These are phyloP conservation scores for Hylaeus anthracinus DNA, from an alignment of 1,140 invertebrate species.

Conservation along the genomic window DNA sequence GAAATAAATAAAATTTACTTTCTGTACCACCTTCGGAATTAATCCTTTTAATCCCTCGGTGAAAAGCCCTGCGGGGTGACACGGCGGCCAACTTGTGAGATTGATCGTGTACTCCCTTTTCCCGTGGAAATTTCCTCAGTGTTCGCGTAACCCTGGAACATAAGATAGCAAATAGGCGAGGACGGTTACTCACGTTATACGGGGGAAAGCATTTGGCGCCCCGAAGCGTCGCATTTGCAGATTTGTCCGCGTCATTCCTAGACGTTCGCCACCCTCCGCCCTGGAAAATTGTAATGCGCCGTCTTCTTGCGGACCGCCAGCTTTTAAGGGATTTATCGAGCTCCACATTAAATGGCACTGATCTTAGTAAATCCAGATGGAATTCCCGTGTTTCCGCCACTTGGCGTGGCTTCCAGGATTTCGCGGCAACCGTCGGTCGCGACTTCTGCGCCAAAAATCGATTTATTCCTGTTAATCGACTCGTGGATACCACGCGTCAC, in stretches of 20 bases:
- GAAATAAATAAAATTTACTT: no score
- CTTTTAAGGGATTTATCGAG: slow-evolving; percentile 65
- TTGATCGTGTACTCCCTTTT: no score
- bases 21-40: no score
- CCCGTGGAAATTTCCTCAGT: no score
- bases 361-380: slow-evolving; percentile 69
- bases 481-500: slow-evolving; percentile 17
- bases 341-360: slow-evolving; percentile 61
- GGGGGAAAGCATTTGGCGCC: slow-evolving; percentile 49
- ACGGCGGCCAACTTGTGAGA: no score
- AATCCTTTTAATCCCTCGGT: no score
- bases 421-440: slow-evolving; percentile 31
- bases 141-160: no score
- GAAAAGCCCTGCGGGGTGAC: no score
- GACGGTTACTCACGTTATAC: slow-evolving; percentile 45
- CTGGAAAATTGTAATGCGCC: slow-evolving; percentile 49
- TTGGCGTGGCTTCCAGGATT: slow-evolving; percentile 61
- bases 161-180: background rate
- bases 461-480: slow-evolving; percentile 57
- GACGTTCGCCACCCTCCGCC: slow-evolving; percentile 17
- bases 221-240: slow-evolving; percentile 43
- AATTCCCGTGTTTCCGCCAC: slow-evolving; percentile 60
- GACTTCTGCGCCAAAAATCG: slow-evolving; percentile 52
- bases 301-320: slow-evolving; percentile 52
- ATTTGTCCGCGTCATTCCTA: slow-evolving; percentile 30